A percentile compares a stretch with the other conserved stretches of the same genome.
These are phyloP conservation scores for Drosophila fuyamai DNA, from an alignment of 1,140 invertebrate genomes.

Conservation along the genomic window DNA sequence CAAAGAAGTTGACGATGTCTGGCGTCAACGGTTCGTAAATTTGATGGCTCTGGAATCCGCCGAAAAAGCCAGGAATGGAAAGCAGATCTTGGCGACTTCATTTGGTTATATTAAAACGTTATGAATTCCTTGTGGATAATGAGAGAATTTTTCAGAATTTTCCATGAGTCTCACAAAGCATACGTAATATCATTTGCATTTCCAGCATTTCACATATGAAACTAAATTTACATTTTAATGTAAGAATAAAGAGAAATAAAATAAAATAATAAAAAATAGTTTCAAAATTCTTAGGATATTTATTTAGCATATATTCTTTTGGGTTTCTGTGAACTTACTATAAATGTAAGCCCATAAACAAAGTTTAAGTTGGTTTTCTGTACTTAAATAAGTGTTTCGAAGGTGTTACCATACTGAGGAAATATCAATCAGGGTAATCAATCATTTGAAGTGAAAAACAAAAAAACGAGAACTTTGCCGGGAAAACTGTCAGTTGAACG, in stretches of 20 bases:
- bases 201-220: not conserved
- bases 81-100: conserved; percentile 1
- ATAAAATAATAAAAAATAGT: not conserved
- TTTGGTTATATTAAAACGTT: not conserved
- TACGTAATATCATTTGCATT: not conserved
- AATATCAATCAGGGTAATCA: conserved; percentile 36
- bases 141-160: not conserved
- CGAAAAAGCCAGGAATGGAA: not conserved
- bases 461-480: conserved; percentile 2
- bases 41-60: conserved; percentile 13
- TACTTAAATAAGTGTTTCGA: not conserved
- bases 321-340: too few species aligned
- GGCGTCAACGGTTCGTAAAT: conserved; percentile 44
- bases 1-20: conserved; percentile 20
- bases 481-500: conserved; percentile 14
- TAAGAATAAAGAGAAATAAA: not conserved
- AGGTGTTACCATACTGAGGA: conserved; percentile 10
- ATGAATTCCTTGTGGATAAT: not conserved
- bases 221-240: too few species aligned
- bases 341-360: too few species aligned
- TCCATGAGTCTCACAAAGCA: not conserved
- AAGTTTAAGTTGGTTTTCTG: not conserved
- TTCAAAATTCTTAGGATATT: not conserved
- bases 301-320: too few species aligned
- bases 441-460: conserved; percentile 11